phyloP scores from a whole-genome alignment of 2,797 vertebrate genomes.

The Parauchenoglanis punctatus region DNA sequence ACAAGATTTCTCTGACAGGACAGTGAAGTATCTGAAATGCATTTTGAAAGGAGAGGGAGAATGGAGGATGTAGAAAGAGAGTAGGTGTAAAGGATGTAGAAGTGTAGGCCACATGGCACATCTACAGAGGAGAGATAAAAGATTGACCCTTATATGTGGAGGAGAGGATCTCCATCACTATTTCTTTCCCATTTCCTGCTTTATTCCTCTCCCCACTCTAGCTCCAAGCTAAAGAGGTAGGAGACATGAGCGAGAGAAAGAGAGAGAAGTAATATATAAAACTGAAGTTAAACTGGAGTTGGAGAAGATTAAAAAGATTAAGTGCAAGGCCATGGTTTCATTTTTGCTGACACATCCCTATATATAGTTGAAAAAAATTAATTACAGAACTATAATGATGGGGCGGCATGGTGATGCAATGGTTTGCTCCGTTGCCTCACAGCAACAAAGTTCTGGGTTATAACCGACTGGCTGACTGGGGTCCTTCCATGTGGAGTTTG shows the following conservation, averaged over 20 bases:
- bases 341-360: conserved; percentile 13
- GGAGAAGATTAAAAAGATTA: conserved; percentile 20
- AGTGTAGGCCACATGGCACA: conserved; percentile 38
- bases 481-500: too few species aligned
- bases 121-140: conserved; percentile 43
- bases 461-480: too few species aligned
- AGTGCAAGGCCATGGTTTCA: conserved; percentile 7
- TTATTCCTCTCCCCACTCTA: conserved; percentile 32
- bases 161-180: conserved; percentile 34
- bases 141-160: conserved; percentile 37
- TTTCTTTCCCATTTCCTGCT: conserved; percentile 35
- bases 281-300: conserved; percentile 16
- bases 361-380: not conserved
- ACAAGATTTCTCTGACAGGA: conserved; percentile 15
- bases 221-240: conserved; percentile 40
- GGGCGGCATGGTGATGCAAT: too few species aligned
- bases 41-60: not conserved
- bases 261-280: conserved; percentile 24
- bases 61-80: conserved; percentile 26
- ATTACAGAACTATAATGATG: conserved; percentile 2
- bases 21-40: not conserved
- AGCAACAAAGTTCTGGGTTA: too few species aligned
- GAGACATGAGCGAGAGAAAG: conserved; percentile 3
- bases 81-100: conserved; percentile 39
- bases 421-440: too few species aligned